Conservation (phyloP, 2,888 invertebrate genomes). For the Drosophila nr. perissopoda region DNA sequence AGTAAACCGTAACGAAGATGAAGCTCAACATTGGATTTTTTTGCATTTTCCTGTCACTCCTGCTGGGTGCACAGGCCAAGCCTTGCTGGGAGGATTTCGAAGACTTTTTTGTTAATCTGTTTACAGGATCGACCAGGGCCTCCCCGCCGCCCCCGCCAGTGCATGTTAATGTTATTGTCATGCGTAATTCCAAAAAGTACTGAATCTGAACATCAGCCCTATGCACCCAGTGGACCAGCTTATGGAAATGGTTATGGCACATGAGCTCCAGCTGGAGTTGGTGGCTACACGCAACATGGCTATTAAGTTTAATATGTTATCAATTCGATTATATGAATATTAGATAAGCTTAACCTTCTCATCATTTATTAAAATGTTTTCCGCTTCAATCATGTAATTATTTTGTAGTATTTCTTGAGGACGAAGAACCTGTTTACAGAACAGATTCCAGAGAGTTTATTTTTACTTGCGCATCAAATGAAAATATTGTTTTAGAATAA, state of each 20-base stretch:
- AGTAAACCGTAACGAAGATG: conserved; percentile 38
- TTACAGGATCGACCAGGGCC: too few species aligned
- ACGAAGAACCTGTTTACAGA: not conserved
- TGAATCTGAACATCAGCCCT: conserved; percentile 36
- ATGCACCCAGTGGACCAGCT: conserved; percentile 5
- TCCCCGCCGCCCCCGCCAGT: too few species aligned
- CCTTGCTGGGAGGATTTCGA: too few species aligned
- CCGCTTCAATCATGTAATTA: conserved; percentile 1
- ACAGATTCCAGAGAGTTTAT: too few species aligned
- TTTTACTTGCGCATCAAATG: not conserved
- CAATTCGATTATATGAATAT: not conserved
- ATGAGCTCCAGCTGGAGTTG: conserved; percentile 1
- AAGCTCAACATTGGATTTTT: conserved; percentile 30
- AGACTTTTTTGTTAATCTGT: too few species aligned
- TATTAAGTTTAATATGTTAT: too few species aligned
- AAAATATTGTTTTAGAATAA: not conserved
- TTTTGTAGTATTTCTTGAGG: not conserved
- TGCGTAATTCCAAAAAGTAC: too few species aligned
- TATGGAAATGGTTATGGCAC: conserved; percentile 43
- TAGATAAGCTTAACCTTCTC: not conserved
- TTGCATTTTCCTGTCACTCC: conserved; percentile 22
- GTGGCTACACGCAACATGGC: conserved; percentile 52
- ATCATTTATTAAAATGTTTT: conserved; percentile 42
- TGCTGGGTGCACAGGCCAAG: conserved; percentile 32
- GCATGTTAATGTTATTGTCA: too few species aligned